Evolutionary conservation across 1,140 invertebrate genomes (phyloP), one percentile per base, ranked within the genome.

Genomic region (Batillaria attramentaria): DNA sequence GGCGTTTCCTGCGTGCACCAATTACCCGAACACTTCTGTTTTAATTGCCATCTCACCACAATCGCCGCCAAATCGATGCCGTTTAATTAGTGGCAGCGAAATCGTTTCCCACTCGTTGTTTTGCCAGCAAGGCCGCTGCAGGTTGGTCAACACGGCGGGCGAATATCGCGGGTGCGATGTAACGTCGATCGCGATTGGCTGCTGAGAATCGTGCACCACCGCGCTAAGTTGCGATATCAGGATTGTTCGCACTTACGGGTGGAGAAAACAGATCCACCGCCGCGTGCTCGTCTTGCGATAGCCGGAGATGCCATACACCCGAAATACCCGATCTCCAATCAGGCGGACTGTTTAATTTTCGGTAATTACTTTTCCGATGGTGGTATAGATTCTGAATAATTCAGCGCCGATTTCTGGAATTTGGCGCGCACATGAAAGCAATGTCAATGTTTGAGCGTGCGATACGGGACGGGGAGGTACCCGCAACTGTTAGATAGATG

Each of bases 121-220:
- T 60, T 60, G 57, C 57, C 57, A n/a, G n/a, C n/a, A n/a, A n/a
- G n/a, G n/a, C n/a, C n/a, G n/a, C n/a, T n/a, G n/a, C n/a, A n/a
- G n/a, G 35, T 69, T 69, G 66, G 66, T 69, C 66, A 69, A 69
- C 66, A 69, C 24, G 24, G 66, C 37, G n/a, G n/a, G n/a, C n/a
- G n/a, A n/a, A n/a, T n/a, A n/a, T n/a, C n/a, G n/a, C n/a, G n/a
- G n/a, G n/a, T n/a, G n/a, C n/a, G n/a, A n/a, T n/a, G n/a, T n/a
- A n/a, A n/a, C n/a, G n/a, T n/a, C n/a, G n/a, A n/a, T n/a, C n/a
- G n/a, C n/a, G n/a, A n/a, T n/a, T n/a, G n/a, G n/a, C n/a, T n/a
- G n/a, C n/a, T n/a, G n/a, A n/a, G n/a, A n/a, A n/a, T n/a, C n/a
- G n/a, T n/a, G n/a, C n/a, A n/a, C n/a, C n/a, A n/a, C n/a, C n/a